Conservation (phyloP, 2,113 vertebrate species). For the Spilogale gracilis region DNA sequence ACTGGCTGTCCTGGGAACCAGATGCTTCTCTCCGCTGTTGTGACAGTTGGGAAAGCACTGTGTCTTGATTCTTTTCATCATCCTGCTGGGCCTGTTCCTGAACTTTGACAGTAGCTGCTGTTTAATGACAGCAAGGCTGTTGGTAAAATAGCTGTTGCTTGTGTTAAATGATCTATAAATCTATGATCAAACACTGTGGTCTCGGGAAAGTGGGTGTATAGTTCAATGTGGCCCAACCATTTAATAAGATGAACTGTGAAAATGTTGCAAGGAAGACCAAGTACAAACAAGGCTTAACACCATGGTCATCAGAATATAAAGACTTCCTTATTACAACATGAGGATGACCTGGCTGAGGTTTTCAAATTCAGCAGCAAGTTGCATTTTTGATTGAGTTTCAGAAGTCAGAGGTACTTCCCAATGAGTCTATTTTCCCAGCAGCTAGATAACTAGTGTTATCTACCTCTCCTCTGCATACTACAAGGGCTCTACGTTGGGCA, state of each 20-base stretch:
- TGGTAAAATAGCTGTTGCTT: conserved; percentile 62
- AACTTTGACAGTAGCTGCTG: conserved; percentile 71
- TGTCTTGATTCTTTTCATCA: conserved; percentile 73
- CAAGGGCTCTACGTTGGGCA: not conserved
- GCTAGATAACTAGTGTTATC: not conserved
- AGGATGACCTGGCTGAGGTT: not conserved
- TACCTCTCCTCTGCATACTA: not conserved
- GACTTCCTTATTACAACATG: not conserved
- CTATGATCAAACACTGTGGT: conserved; percentile 74
- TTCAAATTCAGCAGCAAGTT: conserved; percentile 57
- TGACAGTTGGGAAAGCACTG: conserved; percentile 62
- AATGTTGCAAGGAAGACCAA: conserved; percentile 50
- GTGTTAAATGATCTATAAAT: conserved; percentile 83
- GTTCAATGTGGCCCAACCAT: conserved; percentile 69
- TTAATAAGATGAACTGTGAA: conserved; percentile 66
- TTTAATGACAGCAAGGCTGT: conserved; percentile 78
- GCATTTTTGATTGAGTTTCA: conserved; percentile 53
- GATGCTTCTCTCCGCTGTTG: conserved; percentile 55
- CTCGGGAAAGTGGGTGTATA: conserved; percentile 73
- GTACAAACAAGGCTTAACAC: conserved; percentile 30
- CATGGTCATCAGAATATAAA: conserved; percentile 58
- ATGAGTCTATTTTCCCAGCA: not conserved
- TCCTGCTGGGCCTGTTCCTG: conserved; percentile 65
- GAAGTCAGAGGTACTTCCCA: conserved; percentile 60
- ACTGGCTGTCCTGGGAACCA: not conserved